Base-by-base conservation (phyloP, 2,888 invertebrate genomes). In the Drosophila tanythrix region DNA sequence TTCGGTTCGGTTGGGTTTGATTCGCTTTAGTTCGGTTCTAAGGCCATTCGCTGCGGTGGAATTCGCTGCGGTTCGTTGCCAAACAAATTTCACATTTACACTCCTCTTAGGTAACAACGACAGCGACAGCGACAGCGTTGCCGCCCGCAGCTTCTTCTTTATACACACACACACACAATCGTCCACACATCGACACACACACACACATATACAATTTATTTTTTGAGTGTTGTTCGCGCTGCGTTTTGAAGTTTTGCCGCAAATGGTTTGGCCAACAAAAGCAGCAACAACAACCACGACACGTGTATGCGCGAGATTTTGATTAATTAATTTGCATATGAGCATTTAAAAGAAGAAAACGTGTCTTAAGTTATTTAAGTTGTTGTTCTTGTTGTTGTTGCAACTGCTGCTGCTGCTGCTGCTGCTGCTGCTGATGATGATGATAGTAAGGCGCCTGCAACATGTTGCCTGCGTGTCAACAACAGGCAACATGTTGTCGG, bases 261-360 rank as follows among this genome's bases (percentile, higher is more conserved):
- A 84, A 84, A 87, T 84, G 79, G 67, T 89, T 84, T 81, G 73
- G 62, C 89, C 56, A 56, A 5, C 59, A 55, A 18, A 27, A 62
- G 29, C 71, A 71, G 50, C 31, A 50, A 27, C 58, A 63, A 68
- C 56, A 69, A 56, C 29, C 52, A 68, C 38, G 68, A 75, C 86
- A 85, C 77, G 85, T 77, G 86, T 81, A 74, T 72, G 79, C 67
- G 73, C 82, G 70, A 66, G 78, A 89, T 76, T 89, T 89, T 90
- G 88, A 88, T 88, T 90, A 89, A 88, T 88, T 90, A 90, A 90
- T 89, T 90, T 83, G 89, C 89, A 85, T 88, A 84, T 67, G 53
- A 75, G 76, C 70, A 65, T 73, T 76, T 68, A 76, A 74, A 82
- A 67, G 72, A 84, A 70, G 46, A 83, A 79, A 88, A 74, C 66